A percentile compares a stretch with the other conserved stretches of the same genome.
These are phyloP conservation scores for Champsocephalus esox DNA, from an alignment of 2,797 vertebrate genomes.

Conservation along the genomic window DNA sequence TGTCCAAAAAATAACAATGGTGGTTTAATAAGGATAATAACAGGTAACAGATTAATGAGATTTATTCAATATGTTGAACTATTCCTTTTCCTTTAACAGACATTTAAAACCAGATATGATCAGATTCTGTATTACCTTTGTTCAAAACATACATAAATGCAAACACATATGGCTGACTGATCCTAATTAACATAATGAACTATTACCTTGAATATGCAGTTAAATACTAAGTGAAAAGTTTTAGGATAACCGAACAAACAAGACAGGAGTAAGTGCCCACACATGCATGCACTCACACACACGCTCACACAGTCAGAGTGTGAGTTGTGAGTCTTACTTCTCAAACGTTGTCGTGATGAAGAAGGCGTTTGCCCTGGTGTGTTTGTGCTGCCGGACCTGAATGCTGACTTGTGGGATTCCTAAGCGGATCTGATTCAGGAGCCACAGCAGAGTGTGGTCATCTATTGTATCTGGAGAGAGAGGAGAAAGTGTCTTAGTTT, in stretches of 20 bases:
- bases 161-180: too few species aligned
- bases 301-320: slow-evolving; percentile 1
- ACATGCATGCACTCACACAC: slow-evolving; percentile 1
- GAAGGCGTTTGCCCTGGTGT: slow-evolving; percentile 90
- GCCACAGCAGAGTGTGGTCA: slow-evolving; percentile 93
- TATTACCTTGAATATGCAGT: not conserved
- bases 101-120: not conserved
- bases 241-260: not conserved
- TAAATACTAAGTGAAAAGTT: not conserved
- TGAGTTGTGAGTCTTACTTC: slow-evolving; percentile 81
- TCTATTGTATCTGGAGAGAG: slow-evolving; percentile 86
- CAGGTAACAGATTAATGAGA: too few species aligned
- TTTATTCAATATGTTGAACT: not conserved
- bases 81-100: not conserved
- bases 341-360: slow-evolving; percentile 93
- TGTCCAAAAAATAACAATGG: too few species aligned
- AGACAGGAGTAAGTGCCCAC: slow-evolving; percentile 1
- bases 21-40: too few species aligned
- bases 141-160: too few species aligned
- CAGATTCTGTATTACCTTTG: too few species aligned
- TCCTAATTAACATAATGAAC: too few species aligned
- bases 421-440: slow-evolving; percentile 92
- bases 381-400: slow-evolving; percentile 92
- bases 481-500: not conserved
- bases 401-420: slow-evolving; percentile 93